Evolutionary conservation across 2,888 invertebrate genomes (phyloP).

Genomic region (Lochmaea crataegi): DNA sequence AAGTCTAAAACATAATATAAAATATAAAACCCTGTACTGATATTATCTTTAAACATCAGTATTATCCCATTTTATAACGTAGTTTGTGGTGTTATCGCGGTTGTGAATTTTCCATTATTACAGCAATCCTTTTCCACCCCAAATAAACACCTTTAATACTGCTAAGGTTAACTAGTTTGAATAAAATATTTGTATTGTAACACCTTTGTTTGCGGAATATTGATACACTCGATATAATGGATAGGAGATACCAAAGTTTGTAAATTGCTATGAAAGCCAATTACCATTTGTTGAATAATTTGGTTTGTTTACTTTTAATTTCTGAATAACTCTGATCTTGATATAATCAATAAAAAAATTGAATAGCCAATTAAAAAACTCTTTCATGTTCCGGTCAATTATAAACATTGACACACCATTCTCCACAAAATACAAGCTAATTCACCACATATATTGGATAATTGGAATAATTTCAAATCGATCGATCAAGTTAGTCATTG

Average conservation of each 20-base stretch:
- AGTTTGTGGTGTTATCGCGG: slow-evolving; percentile 26
- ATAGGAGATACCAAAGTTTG: background rate
- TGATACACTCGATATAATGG: background rate
- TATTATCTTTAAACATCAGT: slow-evolving; percentile 22
- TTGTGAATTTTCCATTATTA: slow-evolving; percentile 40
- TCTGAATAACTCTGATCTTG: no score
- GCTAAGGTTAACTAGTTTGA: background rate
- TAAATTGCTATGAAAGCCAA: no score
- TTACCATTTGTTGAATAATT: no score
- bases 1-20: background rate
- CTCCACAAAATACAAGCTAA: no score
- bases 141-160: slow-evolving; percentile 24
- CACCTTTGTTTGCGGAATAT: background rate
- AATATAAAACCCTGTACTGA: slow-evolving; percentile 19
- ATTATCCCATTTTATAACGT: slow-evolving; percentile 22
- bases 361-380: no score
- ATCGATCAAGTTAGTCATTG: no score
- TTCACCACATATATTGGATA: no score
- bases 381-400: no score
- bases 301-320: no score
- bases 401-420: no score
- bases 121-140: slow-evolving; percentile 36
- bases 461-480: no score
- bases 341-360: no score
- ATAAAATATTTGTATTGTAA: slow-evolving; percentile 2